Percentiles rank a stretch among this genome's conserved stretches.
These are phyloP conservation scores for Coelopa pilipes DNA, from an alignment of 2,888 invertebrate genomes.

Conservation along the genomic window DNA sequence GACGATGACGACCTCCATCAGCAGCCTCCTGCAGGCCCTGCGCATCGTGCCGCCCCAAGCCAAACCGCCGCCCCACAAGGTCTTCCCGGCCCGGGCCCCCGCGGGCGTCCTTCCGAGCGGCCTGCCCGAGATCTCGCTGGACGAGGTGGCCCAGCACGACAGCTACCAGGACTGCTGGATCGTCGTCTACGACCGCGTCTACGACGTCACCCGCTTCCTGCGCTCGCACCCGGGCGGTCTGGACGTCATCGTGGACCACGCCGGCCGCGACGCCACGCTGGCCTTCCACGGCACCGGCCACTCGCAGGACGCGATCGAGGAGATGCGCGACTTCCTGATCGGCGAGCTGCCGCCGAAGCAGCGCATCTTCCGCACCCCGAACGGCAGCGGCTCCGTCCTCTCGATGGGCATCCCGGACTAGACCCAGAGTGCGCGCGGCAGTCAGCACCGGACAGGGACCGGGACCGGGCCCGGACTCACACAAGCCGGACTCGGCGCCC, in stretches of 20 bases:
- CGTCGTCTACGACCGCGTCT: slow-evolving; percentile 86
- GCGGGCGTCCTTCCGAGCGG: slow-evolving; percentile 24
- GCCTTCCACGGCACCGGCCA: slow-evolving; percentile 86
- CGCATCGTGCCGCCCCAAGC: slow-evolving; percentile 47
- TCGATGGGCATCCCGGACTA: slow-evolving; percentile 62
- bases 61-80: slow-evolving; percentile 33
- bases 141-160: slow-evolving; percentile 83
- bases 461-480: too few species aligned
- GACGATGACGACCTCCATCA: slow-evolving; percentile 56
- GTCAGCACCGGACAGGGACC: too few species aligned
- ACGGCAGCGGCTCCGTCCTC: slow-evolving; percentile 51
- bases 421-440: not conserved
- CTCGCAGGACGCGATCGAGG: slow-evolving; percentile 73
- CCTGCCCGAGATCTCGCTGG: slow-evolving; percentile 71
- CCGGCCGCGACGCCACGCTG: slow-evolving; percentile 85
- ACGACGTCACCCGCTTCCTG: slow-evolving; percentile 82
- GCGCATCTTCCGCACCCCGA: slow-evolving; percentile 73
- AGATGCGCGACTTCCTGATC: slow-evolving; percentile 77
- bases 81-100: slow-evolving; percentile 29
- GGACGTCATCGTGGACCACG: slow-evolving; percentile 84
- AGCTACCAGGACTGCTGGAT: slow-evolving; percentile 82
- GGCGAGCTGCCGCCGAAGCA: slow-evolving; percentile 81
- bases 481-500: too few species aligned
- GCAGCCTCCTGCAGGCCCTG: slow-evolving; percentile 55
- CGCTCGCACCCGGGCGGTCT: slow-evolving; percentile 85